Base-by-base conservation (phyloP, 1,140 invertebrate species). In the Hyposmocoma kahamanoa region DNA sequence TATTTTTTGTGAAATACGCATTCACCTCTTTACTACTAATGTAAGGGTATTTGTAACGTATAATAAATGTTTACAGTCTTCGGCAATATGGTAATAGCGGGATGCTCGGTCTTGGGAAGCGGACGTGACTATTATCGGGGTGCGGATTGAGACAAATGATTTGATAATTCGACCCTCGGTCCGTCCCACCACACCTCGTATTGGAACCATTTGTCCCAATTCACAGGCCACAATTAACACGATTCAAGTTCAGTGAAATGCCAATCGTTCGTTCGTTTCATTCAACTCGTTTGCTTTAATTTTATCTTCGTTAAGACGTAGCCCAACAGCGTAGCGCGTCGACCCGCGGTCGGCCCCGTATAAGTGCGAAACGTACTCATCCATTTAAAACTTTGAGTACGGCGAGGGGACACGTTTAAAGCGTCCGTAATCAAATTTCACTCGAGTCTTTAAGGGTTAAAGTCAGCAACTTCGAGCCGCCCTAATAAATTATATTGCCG, bases 401-500 rank as follows among this genome's bases (percentile, higher is more conserved):
- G 67, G 62, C 44, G 56, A 72, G 68, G 65, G 72, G 70, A 74
- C 73, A 72, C 76, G 67, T 67, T 73, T 74, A 70, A 75, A 77
- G 67, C 69, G 64, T 59, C 56, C 66, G 68, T 81, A 84, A 84
- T 84, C 74, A 82, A 84, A 84, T 84, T 84, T 79, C 67, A 77
- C 68, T 80, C 62, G 66, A 84, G 68, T 81, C 81, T 79, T 84
- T 80, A 82, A 84, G 76, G 78, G 78, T 79, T 79, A 62, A 67
- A 79, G 67, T 70, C 64, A 70, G 60, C 74, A 75, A 84, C 72
- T 84, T 82, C 70, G 72, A 72, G 75, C 72, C 67, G 66, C 69
- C 78, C 78, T 81, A 80, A 81, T 82, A 84, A 84, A 84, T 84
- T 84, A 84, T 84, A 82, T 84, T 81, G 81, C 71, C 70, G 76